These are phyloP conservation scores for Malurus elegans DNA, from an alignment of 2,113 vertebrate genomes.

Conservation along the genomic window DNA sequence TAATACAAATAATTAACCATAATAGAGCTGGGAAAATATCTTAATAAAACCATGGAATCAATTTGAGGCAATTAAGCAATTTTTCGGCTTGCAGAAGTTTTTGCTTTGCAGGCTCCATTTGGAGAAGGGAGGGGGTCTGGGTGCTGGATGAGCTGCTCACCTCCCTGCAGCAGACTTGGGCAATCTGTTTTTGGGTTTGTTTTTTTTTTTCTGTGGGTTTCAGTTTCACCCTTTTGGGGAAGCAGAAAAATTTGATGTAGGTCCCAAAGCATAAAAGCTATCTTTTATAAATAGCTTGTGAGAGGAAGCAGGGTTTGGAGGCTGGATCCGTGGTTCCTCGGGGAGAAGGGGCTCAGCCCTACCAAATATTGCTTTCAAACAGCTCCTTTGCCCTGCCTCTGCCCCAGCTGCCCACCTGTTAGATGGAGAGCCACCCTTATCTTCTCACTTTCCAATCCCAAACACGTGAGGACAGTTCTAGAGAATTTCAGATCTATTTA, in stretches of 20 bases:
- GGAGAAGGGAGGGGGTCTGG: neutral
- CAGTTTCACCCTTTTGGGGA: neutral
- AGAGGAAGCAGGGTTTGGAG: neutral
- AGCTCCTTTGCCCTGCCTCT: neutral
- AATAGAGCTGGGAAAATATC: constrained; percentile 60
- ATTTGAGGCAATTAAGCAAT: constrained; percentile 61
- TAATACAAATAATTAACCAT: constrained; percentile 66
- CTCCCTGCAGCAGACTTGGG: neutral
- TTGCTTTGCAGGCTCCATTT: constrained; percentile 13
- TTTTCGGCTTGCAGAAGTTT: constrained; percentile 37
- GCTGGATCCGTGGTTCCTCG: neutral
- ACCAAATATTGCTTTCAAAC: neutral
- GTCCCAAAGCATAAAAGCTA: neutral
- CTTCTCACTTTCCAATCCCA: neutral
- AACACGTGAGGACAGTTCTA: neutral
- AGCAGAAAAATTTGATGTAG: neutral
- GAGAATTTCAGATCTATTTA: neutral
- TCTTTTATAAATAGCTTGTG: neutral
- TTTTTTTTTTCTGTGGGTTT: neutral
- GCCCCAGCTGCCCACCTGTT: neutral
- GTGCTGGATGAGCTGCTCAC: neutral
- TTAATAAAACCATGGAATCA: constrained; percentile 61
- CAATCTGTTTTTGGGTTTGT: neutral
- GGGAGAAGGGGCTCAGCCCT: neutral
- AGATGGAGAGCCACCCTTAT: neutral